These are phyloP conservation scores for Melanophora roralis DNA, from an alignment of 2,888 invertebrate species.

Conservation along the genomic window DNA sequence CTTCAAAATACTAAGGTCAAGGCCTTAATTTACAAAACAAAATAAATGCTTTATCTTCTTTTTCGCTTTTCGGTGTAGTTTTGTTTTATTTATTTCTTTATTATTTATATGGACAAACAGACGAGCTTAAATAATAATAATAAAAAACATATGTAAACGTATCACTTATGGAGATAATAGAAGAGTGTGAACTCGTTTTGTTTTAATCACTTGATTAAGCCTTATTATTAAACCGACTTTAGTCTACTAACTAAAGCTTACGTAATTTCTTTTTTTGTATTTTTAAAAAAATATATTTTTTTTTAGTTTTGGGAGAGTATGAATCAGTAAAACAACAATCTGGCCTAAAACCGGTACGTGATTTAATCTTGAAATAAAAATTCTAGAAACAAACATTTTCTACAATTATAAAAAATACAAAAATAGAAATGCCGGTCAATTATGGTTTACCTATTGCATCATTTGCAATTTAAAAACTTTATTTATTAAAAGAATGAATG, in stretches of 20 bases:
- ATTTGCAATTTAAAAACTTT: too few species aligned
- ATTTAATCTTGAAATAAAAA: constrained; percentile 12
- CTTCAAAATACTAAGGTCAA: constrained; percentile 55
- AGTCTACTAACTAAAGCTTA: constrained; percentile 33
- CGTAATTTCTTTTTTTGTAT: constrained; percentile 41
- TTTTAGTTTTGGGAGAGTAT: not conserved
- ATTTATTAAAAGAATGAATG: too few species aligned
- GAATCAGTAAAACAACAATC: constrained; percentile 14
- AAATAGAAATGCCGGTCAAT: too few species aligned
- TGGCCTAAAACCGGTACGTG: not conserved
- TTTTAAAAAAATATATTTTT: constrained; percentile 30
- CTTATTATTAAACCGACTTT: constrained; percentile 4
- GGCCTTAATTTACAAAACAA: constrained; percentile 33
- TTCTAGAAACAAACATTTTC: not conserved
- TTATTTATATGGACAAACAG: not conserved
- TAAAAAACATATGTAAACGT: not conserved
- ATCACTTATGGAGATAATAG: constrained; percentile 18
- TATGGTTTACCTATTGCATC: too few species aligned
- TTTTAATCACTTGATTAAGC: not conserved
- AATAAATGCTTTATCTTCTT: not conserved
- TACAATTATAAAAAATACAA: too few species aligned
- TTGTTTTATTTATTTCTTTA: constrained; percentile 1
- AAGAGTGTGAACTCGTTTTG: constrained; percentile 22
- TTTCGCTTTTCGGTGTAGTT: not conserved
- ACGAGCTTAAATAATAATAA: not conserved